Evolutionary conservation across 1,140 invertebrate species (phyloP).

Genomic region (Pseudomyrmex sp.): DNA sequence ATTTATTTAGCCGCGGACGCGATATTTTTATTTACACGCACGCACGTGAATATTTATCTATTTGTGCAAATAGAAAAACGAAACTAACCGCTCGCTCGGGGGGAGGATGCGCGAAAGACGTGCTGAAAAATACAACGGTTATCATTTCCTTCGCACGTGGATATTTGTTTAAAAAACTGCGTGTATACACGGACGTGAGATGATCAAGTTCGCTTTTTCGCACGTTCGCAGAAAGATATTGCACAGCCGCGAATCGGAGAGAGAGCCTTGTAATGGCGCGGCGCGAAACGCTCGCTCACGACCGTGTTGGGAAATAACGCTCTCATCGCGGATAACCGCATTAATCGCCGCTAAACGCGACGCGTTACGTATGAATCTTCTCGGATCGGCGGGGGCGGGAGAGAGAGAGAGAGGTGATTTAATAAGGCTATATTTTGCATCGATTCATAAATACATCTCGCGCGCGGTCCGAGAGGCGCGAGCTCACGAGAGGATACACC

Average conservation of each 20-base stretch:
- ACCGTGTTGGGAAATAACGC: constrained; percentile 63
- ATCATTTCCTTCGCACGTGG: too few relatives aligned
- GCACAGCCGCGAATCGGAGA: too few relatives aligned
- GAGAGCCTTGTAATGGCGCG: neutral
- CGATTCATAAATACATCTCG: constrained; percentile 78
- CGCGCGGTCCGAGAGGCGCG: constrained; percentile 30
- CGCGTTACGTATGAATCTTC: constrained; percentile 65
- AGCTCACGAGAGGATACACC: constrained; percentile 59
- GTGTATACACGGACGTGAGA: too few relatives aligned
- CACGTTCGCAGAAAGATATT: too few relatives aligned
- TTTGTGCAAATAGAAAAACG: too few relatives aligned
- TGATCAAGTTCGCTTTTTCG: too few relatives aligned
- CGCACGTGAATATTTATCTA: neutral
- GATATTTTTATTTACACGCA: constrained; percentile 6
- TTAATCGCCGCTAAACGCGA: constrained; percentile 65
- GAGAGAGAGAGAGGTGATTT: constrained; percentile 69
- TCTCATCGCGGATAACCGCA: constrained; percentile 59
- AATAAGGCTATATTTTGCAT: constrained; percentile 78
- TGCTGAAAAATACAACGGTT: too few relatives aligned
- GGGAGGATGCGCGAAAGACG: too few relatives aligned
- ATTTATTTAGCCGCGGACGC: too few relatives aligned
- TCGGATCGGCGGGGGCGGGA: constrained; percentile 53
- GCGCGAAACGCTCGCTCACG: constrained; percentile 34
- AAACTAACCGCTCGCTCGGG: too few relatives aligned
- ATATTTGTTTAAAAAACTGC: too few relatives aligned